Base-by-base conservation (phyloP, 2,888 invertebrate species). In the Bombylius discolor region DNA sequence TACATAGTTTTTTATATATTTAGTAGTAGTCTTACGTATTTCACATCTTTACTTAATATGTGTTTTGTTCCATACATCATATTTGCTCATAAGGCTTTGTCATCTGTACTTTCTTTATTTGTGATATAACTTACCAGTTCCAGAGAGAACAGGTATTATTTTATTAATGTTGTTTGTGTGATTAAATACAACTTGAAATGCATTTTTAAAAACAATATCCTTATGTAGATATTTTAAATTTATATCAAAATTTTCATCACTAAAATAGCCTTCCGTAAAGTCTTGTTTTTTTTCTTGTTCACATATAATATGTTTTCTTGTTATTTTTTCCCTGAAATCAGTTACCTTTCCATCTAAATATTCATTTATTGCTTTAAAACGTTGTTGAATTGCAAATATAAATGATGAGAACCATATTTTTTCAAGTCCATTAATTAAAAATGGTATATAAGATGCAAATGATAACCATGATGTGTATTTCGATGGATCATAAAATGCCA, bases 381-480 rank as follows among this genome's bases (percentile, higher is more conserved):
- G 68, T 58, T 69, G 66, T 42, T 70, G 67, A 9, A 74, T 58
- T 3, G 68, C 70, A 36, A 63, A 66, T 5, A 74, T 58, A 4
- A 73, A 67, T 0, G 67, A 65, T 0, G 69, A 66, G 62, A 73
- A 73, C 72, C 72, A 74, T 54, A 73, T 70, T 63, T 73, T 72
- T 50, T 73, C 71, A 44, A 73, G 60, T 0, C 68, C 67, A 59
- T 70, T 72, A 4, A 70, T 64, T 9, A 71, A 63, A 1, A 71
- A 69, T 1, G 74, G 74, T 34, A 73, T 59, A 12, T 65, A 63
- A 4, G 70, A 68, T n/a, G 71, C 60, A 14, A 71, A 52, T 68
- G 69, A 72, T 23, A 70, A 56, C 23, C 70, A 13, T 2, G 70
- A 68, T 57, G 63, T 47, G 64, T 66, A 66, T 23, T 67, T 60